Evolutionary conservation across 2,888 invertebrate species (phyloP), one percentile per base, ranked within the genome.

Genomic region (Drosophila kambysellisi): DNA sequence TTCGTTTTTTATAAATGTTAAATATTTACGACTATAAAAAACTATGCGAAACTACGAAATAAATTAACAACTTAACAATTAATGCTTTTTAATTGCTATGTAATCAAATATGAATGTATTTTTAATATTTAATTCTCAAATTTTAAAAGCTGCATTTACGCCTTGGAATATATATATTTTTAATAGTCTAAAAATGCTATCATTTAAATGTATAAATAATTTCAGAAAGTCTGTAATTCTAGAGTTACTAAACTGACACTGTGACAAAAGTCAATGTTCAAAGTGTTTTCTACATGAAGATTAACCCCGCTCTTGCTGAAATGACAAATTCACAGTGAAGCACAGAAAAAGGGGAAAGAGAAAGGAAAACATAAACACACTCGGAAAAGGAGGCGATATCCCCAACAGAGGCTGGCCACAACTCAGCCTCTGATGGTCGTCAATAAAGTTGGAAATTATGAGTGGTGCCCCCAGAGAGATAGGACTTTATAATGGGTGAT

Each of bases 391-490:
- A 48, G 68, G 33, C 52, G 63, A 70, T 66, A 71, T 67, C 29
- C 56, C 58, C 57, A 68, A 57, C 59, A 61, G 50, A 62, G 54
- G 61, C n/a, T 29, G 20, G 63, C 77, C 81, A 76, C 80, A 80
- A 68, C 61, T 71, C 56, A 76, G 72, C 57, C 76, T 67, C 69
- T 64, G 71, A 60, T 71, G 79, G 66, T 70, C 76, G 79, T 86
- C 79, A 88, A 88, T 84, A 76, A 75, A 79, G 76, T 67, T 54
- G 52, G 43, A 73, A 84, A 74, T 75, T 81, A 79, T 79, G 81
- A 83, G 73, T 57, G 50, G 58, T 25, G 50, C 52, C 58, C 62
- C 56, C 11, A 43, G 56, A 64, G 72, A 67, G 67, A 83, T 77
- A 66, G 81, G 66, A 70, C 73, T 64, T 62, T 83, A 83, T 88